Conservation (phyloP, 1,140 invertebrate species). For the Drosophila ironensis region DNA sequence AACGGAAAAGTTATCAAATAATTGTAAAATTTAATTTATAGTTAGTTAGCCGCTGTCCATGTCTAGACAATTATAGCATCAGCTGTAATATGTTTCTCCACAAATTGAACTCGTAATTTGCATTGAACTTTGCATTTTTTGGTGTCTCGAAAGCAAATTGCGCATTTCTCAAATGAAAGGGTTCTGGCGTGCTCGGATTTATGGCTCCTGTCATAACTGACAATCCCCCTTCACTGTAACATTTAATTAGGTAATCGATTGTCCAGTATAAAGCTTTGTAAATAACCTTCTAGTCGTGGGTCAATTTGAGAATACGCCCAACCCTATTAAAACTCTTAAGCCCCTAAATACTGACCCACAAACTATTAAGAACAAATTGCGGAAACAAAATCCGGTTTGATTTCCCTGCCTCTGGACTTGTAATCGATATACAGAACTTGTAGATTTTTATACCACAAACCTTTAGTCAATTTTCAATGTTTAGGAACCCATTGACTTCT, state of each 20-base stretch:
- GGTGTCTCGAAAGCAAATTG: conserved; percentile 4
- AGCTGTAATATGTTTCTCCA: neutral
- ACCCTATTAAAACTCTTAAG: neutral
- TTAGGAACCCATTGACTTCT: too few relatives aligned
- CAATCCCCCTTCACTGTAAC: conserved; percentile 13
- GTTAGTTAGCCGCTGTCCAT: conserved; percentile 4
- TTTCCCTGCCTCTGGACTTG: too few relatives aligned
- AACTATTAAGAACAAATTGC: neutral
- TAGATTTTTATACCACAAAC: too few relatives aligned
- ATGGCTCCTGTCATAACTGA: conserved; percentile 43
- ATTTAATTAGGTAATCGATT: conserved; percentile 15
- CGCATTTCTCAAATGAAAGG: conserved; percentile 11
- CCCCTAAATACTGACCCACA: neutral
- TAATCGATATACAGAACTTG: too few relatives aligned
- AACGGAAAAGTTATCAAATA: conserved; percentile 7
- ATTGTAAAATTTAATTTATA: conserved; percentile 4
- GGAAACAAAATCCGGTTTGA: neutral
- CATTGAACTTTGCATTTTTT: conserved; percentile 16
- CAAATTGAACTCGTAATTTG: neutral
- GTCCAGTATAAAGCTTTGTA: conserved; percentile 2
- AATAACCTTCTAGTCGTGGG: neutral
- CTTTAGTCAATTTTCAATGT: too few relatives aligned
- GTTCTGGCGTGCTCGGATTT: conserved; percentile 22
- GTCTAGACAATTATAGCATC: conserved; percentile 6
- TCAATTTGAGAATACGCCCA: neutral